phyloP scores from a whole-genome alignment of 30 jellyfish, hydroid and myxozoan species.

The Calvadosia cruxmelitensis region DNA sequence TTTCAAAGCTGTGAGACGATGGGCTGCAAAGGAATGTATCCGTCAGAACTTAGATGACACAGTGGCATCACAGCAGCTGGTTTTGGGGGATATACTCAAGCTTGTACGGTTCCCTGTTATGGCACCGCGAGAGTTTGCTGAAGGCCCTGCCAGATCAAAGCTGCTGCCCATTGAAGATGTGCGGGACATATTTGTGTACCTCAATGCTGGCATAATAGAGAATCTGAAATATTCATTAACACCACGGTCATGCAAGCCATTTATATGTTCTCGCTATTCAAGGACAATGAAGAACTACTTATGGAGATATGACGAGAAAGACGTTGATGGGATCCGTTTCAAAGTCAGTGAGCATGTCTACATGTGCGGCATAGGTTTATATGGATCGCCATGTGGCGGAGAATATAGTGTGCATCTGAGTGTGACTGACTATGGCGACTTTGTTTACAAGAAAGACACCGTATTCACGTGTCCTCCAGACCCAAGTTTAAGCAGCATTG shows the following conservation, averaged over 20 bases:
- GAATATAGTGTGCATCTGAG: constrained; percentile 51
- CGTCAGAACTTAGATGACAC: constrained; percentile 34
- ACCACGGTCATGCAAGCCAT: constrained; percentile 51
- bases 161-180: constrained; percentile 76
- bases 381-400: constrained; percentile 98
- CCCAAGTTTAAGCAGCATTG: constrained; percentile 62
- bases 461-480: constrained; percentile 94
- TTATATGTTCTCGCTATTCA: constrained; percentile 48
- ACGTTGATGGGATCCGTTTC: constrained; percentile 70
- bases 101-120: constrained; percentile 79
- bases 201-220: constrained; percentile 62
- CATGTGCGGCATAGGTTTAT: constrained; percentile 79
- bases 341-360: constrained; percentile 70
- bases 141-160: constrained; percentile 88
- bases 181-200: constrained; percentile 46
- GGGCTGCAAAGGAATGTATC: constrained; percentile 79
- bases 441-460: constrained; percentile 25
- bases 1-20: constrained; percentile 54
- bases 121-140: constrained; percentile 97
- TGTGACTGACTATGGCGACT: constrained; percentile 42
- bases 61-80: constrained; percentile 25
- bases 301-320: constrained; percentile 96
- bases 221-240: constrained; percentile 26
- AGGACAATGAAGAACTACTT: constrained; percentile 74
- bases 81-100: constrained; percentile 43